Evolutionary conservation across 2,888 invertebrate genomes (phyloP), one percentile per base, ranked within the genome.

Genomic region (Meteorus colon): DNA sequence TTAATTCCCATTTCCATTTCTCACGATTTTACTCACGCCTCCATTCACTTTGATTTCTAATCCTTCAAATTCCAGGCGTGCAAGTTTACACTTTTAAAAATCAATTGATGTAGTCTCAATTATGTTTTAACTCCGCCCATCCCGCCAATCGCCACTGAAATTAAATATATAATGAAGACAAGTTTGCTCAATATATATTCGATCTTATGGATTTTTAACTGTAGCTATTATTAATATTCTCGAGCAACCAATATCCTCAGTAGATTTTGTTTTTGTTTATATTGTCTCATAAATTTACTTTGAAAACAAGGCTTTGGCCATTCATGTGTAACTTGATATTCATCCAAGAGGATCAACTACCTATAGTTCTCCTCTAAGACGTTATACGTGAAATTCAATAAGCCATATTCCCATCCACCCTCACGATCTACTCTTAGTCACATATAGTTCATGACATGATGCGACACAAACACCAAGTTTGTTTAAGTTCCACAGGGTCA

Each of bases 331-430:
- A 84, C 79, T 79, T 77, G 84, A 86, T 85, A 86, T 84, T 81
- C 78, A 78, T 77, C 79, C 76, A 65, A 80, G 74, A 70, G 79
- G 82, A 84, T 85, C 84, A 81, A 81, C 80, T 81, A 79, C 82
- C 81, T 81, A 48, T 48, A n/a, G 19, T 19, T 6, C 75, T 72
- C 62, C n/a, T 63, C 71, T 29, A 79, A 79, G 75, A 82, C 82
- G 81, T 84, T 84, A 79, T 79, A 82, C 82, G 79, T 79, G 81
- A 79, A 82, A 84, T 85, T 86, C 86, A 85, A 86, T 85, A 84
- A 84, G 77, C 74, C 69, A 31, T 71, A 74, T 65, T 51, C 59
- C 71, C 69, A 14, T 41, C 31, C 27, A 74, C 37, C 76, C 78
- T 59, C 63, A 59, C 63, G 60, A 41, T 67, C 62, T 73, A 75